These are phyloP conservation scores for Cephalopterus ornatus DNA, from an alignment of 2,113 vertebrate genomes.

Conservation along the genomic window DNA sequence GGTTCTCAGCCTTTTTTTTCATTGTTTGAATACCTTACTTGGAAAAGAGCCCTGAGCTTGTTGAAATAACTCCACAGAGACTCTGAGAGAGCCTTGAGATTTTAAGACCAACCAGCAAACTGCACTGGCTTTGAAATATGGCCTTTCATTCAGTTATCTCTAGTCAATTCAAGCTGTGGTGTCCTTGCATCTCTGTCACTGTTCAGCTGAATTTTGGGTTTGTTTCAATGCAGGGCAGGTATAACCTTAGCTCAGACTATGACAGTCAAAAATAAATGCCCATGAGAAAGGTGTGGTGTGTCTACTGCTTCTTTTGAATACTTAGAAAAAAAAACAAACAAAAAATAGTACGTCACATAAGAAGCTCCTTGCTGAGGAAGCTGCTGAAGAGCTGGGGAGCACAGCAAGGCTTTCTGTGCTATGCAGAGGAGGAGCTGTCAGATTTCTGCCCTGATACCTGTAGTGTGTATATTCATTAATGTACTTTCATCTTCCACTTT, in stretches of 20 bases:
- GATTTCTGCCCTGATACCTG: neutral
- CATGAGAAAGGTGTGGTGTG: neutral
- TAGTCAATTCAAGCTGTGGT: neutral
- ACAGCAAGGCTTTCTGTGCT: neutral
- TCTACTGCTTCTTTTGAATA: neutral
- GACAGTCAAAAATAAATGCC: neutral
- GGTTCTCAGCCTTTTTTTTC: neutral
- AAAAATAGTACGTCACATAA: neutral
- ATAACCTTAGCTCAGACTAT: neutral
- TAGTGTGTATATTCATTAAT: neutral
- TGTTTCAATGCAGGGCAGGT: neutral
- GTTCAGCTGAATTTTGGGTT: neutral
- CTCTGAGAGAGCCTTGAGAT: neutral
- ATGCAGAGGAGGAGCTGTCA: neutral
- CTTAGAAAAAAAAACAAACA: neutral
- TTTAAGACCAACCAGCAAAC: neutral
- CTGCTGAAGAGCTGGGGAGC: neutral
- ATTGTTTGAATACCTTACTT: constrained; percentile 5
- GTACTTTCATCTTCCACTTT: neutral
- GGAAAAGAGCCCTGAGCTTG: neutral
- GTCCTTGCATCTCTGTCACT: neutral
- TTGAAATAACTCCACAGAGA: neutral
- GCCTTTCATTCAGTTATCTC: neutral
- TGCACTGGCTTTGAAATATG: neutral
- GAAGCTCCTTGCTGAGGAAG: neutral